Base-by-base conservation (phyloP, 1,140 invertebrate species). In the Harlomillsia oculata region DNA sequence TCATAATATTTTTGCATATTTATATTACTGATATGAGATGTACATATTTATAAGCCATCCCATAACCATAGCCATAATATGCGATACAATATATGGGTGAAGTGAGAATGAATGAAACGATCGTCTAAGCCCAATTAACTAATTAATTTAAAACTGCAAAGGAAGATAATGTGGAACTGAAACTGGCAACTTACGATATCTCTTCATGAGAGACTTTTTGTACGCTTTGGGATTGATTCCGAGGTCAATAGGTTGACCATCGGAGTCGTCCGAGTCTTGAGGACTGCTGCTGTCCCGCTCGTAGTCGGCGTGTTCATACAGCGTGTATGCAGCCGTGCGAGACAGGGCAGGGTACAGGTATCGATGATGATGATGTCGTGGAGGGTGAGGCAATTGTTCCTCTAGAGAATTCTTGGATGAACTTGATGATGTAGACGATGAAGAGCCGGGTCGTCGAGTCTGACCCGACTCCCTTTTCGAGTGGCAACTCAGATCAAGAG, bases 151-250 rank as follows among this genome's bases (percentile, higher is more conserved):
- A n/a, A n/a, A n/a, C n/a, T n/a, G n/a, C n/a, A n/a, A n/a, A n/a
- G n/a, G n/a, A n/a, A n/a, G n/a, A n/a, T n/a, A n/a, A n/a, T n/a
- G n/a, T n/a, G n/a, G n/a, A n/a, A n/a, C n/a, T n/a, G n/a, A n/a
- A n/a, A n/a, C n/a, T n/a, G 32, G 28, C 18, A 3, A 86, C 86
- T 89, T 83, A 89, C 86, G 81, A 75, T 87, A 89, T 79, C 87
- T 78, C 75, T 84, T 85, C 78, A 89, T 88, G 65, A 89, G 78
- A 68, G 81, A 85, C 72, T 89, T 89, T 75, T 89, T 89, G 76
- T 88, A 89, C 20, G 85, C 84, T 68, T 87, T 86, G 52, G 77
- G 73, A 68, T 75, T 74, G 66, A 77, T 72, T 46, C 75, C 58
- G 25, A 67, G 39, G 29, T 60, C 51, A 51, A 64, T 57, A 26